Conservation (phyloP, 2,888 invertebrate species). For the Spialia ferax region DNA sequence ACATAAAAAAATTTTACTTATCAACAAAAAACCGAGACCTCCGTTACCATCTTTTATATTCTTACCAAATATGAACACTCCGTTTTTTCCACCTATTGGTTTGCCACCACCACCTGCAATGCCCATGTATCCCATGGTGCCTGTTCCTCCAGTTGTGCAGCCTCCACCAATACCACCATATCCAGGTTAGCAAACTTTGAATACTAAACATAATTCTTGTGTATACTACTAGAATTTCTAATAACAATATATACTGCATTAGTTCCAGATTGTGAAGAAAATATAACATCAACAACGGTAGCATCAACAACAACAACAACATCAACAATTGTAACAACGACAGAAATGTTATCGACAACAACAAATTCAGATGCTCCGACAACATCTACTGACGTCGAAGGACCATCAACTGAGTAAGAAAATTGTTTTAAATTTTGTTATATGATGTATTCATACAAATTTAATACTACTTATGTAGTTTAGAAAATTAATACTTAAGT, state of each 20-base stretch:
- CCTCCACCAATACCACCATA: conserved; percentile 47
- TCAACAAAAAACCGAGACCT: conserved; percentile 69
- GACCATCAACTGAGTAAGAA: not conserved
- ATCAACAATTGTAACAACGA: conserved; percentile 5
- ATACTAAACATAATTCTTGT: not conserved
- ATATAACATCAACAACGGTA: conserved; percentile 22
- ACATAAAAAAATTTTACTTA: conserved; percentile 72
- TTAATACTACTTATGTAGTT: too few species aligned
- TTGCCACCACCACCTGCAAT: conserved; percentile 68
- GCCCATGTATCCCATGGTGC: conserved; percentile 77
- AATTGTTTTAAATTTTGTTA: not conserved
- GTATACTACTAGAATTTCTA: not conserved
- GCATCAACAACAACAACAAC: not conserved
- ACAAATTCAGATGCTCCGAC: not conserved
- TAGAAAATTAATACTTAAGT: too few species aligned
- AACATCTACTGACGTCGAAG: not conserved
- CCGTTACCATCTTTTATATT: conserved; percentile 78
- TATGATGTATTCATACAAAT: too few species aligned
- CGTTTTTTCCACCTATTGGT: conserved; percentile 75
- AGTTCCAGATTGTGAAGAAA: conserved; percentile 23
- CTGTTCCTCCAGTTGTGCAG: conserved; percentile 66
- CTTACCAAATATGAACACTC: conserved; percentile 71
- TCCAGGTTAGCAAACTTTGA: conserved; percentile 51
- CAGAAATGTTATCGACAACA: conserved; percentile 7
- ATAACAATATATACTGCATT: not conserved